Evolutionary conservation across 1,140 invertebrate genomes (phyloP), one percentile per base, ranked within the genome.

Genomic region (Condylostylus longicornis): DNA sequence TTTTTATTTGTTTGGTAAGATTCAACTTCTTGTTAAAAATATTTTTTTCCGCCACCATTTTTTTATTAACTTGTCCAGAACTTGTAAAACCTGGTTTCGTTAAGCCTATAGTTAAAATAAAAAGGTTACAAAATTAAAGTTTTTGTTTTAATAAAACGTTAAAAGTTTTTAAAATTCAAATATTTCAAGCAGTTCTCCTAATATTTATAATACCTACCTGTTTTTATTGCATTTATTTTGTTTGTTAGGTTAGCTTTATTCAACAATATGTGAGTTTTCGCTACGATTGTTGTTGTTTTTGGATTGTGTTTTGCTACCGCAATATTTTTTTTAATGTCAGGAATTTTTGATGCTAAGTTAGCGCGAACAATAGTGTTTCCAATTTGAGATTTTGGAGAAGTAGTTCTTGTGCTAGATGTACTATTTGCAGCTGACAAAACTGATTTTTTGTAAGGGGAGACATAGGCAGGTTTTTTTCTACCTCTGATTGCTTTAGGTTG

Each of bases 401-500:
- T 47, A 13, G 44, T 39, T 15, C 42, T 36, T 54, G 61, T 14
- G 47, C 42, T 10, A 1, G 42, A 33, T 45, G 49, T 54, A 8
- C 42, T 37, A 14, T 44, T 44, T 6, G 49, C 40, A 25, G 37
- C 20, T 35, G 39, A 38, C 53, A 22, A 61, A 64, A 4, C 46
- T 53, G 4, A 67, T 36, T 58, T 56, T 42, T 67, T 63, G 48
- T 72, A 71, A 8, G 71, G 70, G 0, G 70, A 72, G 2, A 73
- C 69, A 48, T 82, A 82, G 2, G 75, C 58, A 0, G 75, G 69
- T 53, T 81, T 87, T 47, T 82, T 74, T 32, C 79, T 62, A 0
- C 84, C 85, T 33, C 84, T 65, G 19, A 91, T 72, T 2, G 59
- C 68, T 59, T 87, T 88, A 0, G 68, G 65, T 18, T 50, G 41